phyloP scores from a whole-genome alignment of 2,888 invertebrate genomes.

The Antitype chi region DNA sequence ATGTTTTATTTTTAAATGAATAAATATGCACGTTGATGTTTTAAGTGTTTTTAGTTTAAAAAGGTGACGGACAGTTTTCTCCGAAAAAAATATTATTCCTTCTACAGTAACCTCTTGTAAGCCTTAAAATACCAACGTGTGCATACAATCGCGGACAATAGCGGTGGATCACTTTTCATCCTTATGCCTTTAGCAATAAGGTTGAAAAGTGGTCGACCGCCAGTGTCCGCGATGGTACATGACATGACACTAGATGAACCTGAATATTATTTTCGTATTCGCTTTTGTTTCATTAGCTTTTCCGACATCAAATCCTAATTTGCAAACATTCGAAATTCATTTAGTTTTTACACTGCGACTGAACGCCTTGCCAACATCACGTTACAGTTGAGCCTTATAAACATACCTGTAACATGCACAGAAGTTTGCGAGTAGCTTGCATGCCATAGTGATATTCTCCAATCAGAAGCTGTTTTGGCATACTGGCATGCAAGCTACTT shows the following conservation, averaged over 20 bases:
- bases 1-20: slow-evolving; percentile 19
- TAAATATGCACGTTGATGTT: slow-evolving; percentile 28
- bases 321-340: slow-evolving; percentile 19
- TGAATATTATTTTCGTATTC: slow-evolving; percentile 54
- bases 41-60: neutral
- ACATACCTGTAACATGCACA: too few relatives aligned
- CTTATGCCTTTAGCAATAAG: too few relatives aligned
- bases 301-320: slow-evolving; percentile 20
- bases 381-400: neutral
- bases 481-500: too few relatives aligned
- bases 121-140: slow-evolving; percentile 39
- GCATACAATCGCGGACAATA: neutral
- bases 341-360: slow-evolving; percentile 38
- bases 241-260: neutral
- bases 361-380: slow-evolving; percentile 10
- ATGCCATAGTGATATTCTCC: too few relatives aligned
- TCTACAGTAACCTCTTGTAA: neutral
- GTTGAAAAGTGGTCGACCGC: too few relatives aligned
- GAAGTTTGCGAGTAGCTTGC: too few relatives aligned
- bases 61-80: neutral
- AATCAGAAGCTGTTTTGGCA: too few relatives aligned
- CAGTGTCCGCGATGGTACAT: too few relatives aligned
- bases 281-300: slow-evolving; percentile 66
- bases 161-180: too few relatives aligned
- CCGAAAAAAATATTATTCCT: neutral